These are phyloP conservation scores for Eurystomus glaucurus DNA, from an alignment of 2,797 vertebrate species.

Conservation along the genomic window DNA sequence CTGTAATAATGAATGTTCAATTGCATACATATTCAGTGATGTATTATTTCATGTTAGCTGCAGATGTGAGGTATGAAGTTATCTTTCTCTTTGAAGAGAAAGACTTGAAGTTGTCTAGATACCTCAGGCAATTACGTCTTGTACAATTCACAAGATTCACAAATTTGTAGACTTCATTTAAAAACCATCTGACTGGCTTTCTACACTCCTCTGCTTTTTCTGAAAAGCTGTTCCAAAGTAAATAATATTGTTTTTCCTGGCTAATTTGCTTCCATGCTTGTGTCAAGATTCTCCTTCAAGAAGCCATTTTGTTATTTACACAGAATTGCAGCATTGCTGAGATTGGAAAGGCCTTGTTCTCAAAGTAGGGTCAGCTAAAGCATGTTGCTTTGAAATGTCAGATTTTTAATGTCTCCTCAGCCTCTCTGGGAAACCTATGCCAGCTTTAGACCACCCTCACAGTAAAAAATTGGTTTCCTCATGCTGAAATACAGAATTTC, in stretches of 20 bases:
- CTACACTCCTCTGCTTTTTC: not conserved
- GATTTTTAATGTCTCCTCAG: not conserved
- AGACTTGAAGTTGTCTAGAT: not conserved
- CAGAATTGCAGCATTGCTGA: not conserved
- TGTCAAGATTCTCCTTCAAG: not conserved
- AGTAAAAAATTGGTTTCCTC: not conserved
- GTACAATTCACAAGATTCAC: no score
- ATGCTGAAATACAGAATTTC: not conserved
- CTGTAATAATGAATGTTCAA: not conserved
- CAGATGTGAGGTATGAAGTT: not conserved
- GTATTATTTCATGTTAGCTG: not conserved
- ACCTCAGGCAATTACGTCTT: not conserved
- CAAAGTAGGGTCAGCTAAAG: not conserved
- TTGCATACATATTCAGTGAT: not conserved
- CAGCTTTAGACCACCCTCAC: not conserved
- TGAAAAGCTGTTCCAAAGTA: not conserved
- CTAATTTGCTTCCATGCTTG: not conserved
- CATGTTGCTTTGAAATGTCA: not conserved
- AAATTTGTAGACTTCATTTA: not conserved
- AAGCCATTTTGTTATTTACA: not conserved
- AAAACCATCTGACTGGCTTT: not conserved
- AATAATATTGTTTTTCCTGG: not conserved
- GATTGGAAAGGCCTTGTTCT: not conserved
- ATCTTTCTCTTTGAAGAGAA: not conserved
- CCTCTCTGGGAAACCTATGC: not conserved